Evolutionary conservation across 2,797 vertebrate genomes (phyloP), one percentile per base, ranked within the genome.

Genomic region (Halcyon badia): DNA sequence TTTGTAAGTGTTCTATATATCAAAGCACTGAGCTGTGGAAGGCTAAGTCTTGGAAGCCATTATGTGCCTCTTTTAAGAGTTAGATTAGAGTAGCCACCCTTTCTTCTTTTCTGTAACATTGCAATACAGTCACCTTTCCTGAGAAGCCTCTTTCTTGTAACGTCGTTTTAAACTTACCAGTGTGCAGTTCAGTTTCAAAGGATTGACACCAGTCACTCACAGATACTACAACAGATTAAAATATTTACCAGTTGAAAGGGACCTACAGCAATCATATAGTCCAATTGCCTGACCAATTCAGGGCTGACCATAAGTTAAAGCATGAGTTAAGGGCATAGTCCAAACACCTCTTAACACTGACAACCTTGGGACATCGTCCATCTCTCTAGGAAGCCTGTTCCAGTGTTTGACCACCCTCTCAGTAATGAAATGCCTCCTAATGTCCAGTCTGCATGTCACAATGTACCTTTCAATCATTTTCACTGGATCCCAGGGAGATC

Each of bases 301-400:
- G 49, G 25, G 49, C 49, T 26, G 24, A 52, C 12, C 9, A 58
- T n/a, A 77, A 52, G 11, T 35, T 60, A 60, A 79, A 51, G 21
- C 25, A 31, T 2, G 1, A 42, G 7, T 51, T 49, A 51, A 26
- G 48, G 26, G 11, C 0, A 0, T 66, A 56, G 39, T 35, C 30
- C 57, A 64, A 41, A 15, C 6, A 70, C 19, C 20, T 62, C 41
- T 39, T 39, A 41, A 41, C 41, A 41, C 37, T 46, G 22, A 16
- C n/a, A 31, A 14, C 10, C n/a, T 58, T 13, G 4, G 33, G 25
- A 15, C 52, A 70, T 37, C 2, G 1, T 7, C 21, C 35, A 37
- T 10, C 19, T 83, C 13, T 33, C 58, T 33, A 84, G 41, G 52
- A 46, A 72, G 33, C 33, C 52, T 72, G 4, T 79, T 39, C 5